Conservation (phyloP, 2,888 invertebrate genomes). For the Callosobruchus maculatus region DNA sequence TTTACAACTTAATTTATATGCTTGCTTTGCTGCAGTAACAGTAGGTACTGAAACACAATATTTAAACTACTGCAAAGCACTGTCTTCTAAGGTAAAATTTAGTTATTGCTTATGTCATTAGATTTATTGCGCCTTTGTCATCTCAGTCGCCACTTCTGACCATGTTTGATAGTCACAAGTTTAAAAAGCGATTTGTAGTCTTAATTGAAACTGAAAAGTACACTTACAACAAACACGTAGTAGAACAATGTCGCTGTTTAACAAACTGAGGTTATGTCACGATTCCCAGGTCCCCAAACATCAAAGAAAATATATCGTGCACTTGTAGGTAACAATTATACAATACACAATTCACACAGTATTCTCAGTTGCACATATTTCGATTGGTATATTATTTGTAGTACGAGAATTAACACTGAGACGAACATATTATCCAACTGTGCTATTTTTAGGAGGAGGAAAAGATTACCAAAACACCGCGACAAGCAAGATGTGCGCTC, state of each 20-base stretch:
- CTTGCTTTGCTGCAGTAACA: no score
- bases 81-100: no score
- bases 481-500: background rate
- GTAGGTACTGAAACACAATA: no score
- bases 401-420: background rate
- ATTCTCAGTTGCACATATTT: background rate
- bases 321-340: background rate
- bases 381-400: background rate
- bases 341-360: background rate
- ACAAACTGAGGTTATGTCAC: background rate
- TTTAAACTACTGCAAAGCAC: no score
- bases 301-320: background rate
- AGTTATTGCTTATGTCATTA: background rate
- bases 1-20: no score
- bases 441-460: background rate
- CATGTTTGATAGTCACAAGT: background rate
- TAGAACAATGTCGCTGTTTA: background rate
- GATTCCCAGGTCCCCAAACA: no score
- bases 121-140: background rate
- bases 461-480: background rate
- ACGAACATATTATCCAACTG: background rate
- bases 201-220: background rate
- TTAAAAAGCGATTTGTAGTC: background rate
- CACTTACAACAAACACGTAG: background rate
- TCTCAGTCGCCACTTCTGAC: background rate